Base-by-base conservation (phyloP, 1,140 invertebrate species). In the Lordiphosa collinella region DNA sequence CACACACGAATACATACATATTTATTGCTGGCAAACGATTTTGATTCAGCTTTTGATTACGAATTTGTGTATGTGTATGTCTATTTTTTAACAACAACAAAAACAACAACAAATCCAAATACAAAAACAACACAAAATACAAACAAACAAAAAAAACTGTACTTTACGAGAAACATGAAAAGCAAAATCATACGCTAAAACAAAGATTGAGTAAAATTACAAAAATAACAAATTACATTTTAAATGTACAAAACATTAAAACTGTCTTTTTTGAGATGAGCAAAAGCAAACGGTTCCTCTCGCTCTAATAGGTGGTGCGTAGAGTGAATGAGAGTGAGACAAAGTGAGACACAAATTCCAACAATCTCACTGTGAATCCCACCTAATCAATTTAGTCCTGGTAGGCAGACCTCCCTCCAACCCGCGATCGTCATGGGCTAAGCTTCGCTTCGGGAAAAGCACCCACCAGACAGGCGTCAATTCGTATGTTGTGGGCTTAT, bases 171-270 rank as follows among this genome's bases (percentile, higher is more conserved):
- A 10, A n/a, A 29, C n/a, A 11, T 3, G 14, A 10, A 58, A 40
- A 36, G 16, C 18, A 31, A 50, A 58, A 41, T 55, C 50, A 65
- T 53, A 57, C 43, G 44, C 50, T 44, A 62, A 62, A 57, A 37
- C 29, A 53, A 54, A 34, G 55, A 65, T 36, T 8, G 16, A 44
- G 11, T 13, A 34, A 29, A 22, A 9, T 35, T 89, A 47, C 51
- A 47, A 57, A 57, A 54, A 76, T 70, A 69, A 67, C 64, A 89
- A 85, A 74, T 73, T 80, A 84, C 73, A 79, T 86, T 79, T 62
- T 44, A 84, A 85, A 85, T 86, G 73, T 74, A 74, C 36, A 65
- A 36, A 52, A 40, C 31, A 4, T 34, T 9, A 1, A 25, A 40
- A 38, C 35, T n/a, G 9, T 12, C 0, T 7, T 38, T 16, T 38